Evolutionary conservation across 2,113 vertebrate genomes (phyloP), one percentile per base, ranked within the genome.

Genomic region (Orthonyx spaldingii): DNA sequence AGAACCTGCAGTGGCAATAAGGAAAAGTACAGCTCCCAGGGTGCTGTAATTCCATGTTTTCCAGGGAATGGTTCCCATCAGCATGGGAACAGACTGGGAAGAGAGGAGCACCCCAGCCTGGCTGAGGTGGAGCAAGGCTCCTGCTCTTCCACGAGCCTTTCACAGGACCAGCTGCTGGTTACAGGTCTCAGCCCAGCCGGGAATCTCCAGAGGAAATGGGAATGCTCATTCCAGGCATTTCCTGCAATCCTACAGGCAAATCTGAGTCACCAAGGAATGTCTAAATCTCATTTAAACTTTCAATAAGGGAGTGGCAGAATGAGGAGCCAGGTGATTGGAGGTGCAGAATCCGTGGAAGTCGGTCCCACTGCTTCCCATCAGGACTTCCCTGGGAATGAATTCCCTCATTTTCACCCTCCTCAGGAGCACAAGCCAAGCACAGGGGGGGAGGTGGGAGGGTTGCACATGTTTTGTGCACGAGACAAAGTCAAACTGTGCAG

Each of bases 271-370:
- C 21, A 5, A 3, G 1, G 30, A 55, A 22, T 3, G 5, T 13
- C 16, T 3, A 23, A n/a, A 39, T 2, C 44, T 7, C 0, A 64
- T 30, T 50, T 41, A 2, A 32, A 49, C 66, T 59, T 20, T 1
- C 20, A 24, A 9, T 16, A 0, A 24, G 28, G 11, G 5, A 37
- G 68, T 1, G 6, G 53, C 60, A 49, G 59, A 52, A 35, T 0
- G 12, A 72, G 71, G 33, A 85, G 37, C 11, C 14, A 5, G 55
- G 4, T 5, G 56, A 60, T 9, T 20, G n/a, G 52, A 71, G 52
- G 32, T 7, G 7, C n/a, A 14, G 20, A 35, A 50, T 4, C 71
- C 16, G 0, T 1, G 42, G 66, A 19, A 80, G 3, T 4, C 18
- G 15, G 6, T 70, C 64, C 81, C 74, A 66, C 64, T 28, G 59